Evolutionary conservation across 2,113 vertebrate species (phyloP).

Genomic region (Microtus ochrogaster): DNA sequence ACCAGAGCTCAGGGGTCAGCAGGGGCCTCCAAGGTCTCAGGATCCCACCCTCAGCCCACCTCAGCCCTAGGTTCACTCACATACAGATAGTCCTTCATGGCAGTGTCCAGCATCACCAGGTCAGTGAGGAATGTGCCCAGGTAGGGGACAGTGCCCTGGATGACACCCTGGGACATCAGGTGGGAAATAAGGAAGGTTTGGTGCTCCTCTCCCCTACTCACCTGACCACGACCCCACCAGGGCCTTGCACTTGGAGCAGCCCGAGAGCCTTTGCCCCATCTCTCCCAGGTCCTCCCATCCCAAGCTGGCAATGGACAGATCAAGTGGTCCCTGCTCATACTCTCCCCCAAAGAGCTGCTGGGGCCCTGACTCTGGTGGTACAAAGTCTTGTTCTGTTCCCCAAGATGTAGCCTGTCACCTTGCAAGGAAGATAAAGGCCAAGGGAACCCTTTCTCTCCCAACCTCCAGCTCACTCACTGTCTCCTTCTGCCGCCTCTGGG

Average conservation of each 20-base stretch:
- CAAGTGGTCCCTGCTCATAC: rapidly evolving
- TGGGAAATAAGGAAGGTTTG: neutral
- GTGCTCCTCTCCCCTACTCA: neutral
- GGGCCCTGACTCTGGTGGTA: neutral
- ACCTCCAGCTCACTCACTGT: conserved; percentile 87
- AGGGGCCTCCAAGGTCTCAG: neutral
- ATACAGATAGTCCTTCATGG: conserved; percentile 98
- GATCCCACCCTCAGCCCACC: neutral
- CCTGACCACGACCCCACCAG: neutral
- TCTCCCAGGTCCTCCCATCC: rapidly evolving
- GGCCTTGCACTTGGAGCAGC: neutral
- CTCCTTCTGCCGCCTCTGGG: conserved; percentile 95
- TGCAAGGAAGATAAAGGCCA: rapidly evolving
- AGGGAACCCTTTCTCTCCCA: neutral
- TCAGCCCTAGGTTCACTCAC: conserved; percentile 81
- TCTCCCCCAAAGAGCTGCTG: neutral
- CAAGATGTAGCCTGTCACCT: neutral
- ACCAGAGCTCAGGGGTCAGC: neutral
- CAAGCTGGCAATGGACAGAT: neutral
- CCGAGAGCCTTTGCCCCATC: rapidly evolving
- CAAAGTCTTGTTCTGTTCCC: too few relatives aligned
- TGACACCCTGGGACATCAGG: conserved; percentile 89
- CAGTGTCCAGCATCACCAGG: conserved; percentile 98
- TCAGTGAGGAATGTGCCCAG: conserved; percentile 98
- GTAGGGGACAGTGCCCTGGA: conserved; percentile 98